Evolutionary conservation across 2,888 invertebrate genomes (phyloP), one percentile per base, ranked within the genome.

Genomic region (Eristalinus sepulchralis): DNA sequence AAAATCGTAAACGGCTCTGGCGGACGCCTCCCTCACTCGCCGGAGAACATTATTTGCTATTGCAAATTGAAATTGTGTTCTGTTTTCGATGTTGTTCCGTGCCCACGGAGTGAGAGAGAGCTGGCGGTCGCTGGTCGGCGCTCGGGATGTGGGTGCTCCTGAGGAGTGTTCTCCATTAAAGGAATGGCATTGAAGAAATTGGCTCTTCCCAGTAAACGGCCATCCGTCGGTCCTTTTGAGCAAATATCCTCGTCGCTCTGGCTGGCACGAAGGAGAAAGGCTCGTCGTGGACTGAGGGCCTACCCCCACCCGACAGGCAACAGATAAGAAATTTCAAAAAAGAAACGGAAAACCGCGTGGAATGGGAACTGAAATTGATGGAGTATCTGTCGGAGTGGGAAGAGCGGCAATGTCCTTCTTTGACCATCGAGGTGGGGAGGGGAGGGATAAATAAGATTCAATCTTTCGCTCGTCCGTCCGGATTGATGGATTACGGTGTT

Each of bases 11-110:
- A 86, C 78, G 70, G 63, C 75, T 81, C 79, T 75, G 75, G 68
- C 81, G 73, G 39, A 33, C 1, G 17, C 55, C 72, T 53, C 64
- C 57, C 36, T 63, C 17, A 34, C 33, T 62, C 5, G 39, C 13
- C 39, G 17, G 17, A 47, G 75, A 86, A 75, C 75, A 62, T 75
- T 86, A 86, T 86, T 86, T 86, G 71, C 75, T 70, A 53, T 76
- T 79, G 83, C 83, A 86, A 86, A 86, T 86, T 86, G 86, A 86
- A 83, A 86, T 86, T 86, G 75, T 83, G 79, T 83, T 83, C 86
- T 86, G 86, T 79, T 86, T 76, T 86, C 78, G 83, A 83, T 86
- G 86, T 86, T 83, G 17, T 76, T 86, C 71, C 79, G 73, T 82
- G 70, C 53, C n/a, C n/a, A n/a, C n/a, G n/a, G n/a, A n/a, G n/a